A percentile compares a stretch with the other conserved stretches of the same genome.
Evolutionary conservation across 1,140 invertebrate genomes (phyloP).

Genomic region (Cheumatopsyche charites): DNA sequence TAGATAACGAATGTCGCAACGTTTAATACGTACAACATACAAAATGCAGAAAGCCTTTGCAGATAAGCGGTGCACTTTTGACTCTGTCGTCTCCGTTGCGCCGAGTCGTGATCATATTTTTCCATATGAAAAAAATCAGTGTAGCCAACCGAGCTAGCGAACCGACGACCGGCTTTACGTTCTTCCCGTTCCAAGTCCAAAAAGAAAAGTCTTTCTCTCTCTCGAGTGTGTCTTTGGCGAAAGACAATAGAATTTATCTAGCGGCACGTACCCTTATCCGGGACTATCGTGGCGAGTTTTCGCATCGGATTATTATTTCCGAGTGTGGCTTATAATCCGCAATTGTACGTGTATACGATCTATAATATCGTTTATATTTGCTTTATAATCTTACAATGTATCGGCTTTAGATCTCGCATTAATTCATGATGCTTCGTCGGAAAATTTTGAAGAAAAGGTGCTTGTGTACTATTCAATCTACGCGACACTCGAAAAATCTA

Average conservation of each 20-base stretch:
- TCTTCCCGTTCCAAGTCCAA: conserved; percentile 1
- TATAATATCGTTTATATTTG: too few relatives aligned
- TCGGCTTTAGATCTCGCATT: too few relatives aligned
- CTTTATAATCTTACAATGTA: too few relatives aligned
- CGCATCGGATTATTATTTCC: conserved; percentile 24
- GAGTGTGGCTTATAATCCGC: background rate
- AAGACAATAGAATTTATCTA: conserved; percentile 31
- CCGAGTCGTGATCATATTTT: conserved; percentile 28
- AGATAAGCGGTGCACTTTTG: conserved; percentile 19
- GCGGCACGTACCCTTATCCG: conserved; percentile 22
- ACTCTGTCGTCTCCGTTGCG: conserved; percentile 1
- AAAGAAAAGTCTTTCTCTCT: background rate
- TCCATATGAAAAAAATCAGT: conserved; percentile 26
- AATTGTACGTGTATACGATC: too few relatives aligned
- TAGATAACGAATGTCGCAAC: background rate
- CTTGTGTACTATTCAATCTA: too few relatives aligned
- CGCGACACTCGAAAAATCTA: too few relatives aligned
- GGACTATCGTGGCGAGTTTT: conserved; percentile 22
- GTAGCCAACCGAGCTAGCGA: conserved; percentile 17
- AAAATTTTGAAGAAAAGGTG: too few relatives aligned
- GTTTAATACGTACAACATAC: background rate
- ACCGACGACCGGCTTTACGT: background rate
- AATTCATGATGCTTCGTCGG: too few relatives aligned
- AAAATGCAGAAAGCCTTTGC: background rate
- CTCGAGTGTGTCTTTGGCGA: conserved; percentile 3